These are phyloP conservation scores for Dicrostonyx torquatus DNA, from an alignment of 2,797 vertebrate genomes.

Conservation along the genomic window DNA sequence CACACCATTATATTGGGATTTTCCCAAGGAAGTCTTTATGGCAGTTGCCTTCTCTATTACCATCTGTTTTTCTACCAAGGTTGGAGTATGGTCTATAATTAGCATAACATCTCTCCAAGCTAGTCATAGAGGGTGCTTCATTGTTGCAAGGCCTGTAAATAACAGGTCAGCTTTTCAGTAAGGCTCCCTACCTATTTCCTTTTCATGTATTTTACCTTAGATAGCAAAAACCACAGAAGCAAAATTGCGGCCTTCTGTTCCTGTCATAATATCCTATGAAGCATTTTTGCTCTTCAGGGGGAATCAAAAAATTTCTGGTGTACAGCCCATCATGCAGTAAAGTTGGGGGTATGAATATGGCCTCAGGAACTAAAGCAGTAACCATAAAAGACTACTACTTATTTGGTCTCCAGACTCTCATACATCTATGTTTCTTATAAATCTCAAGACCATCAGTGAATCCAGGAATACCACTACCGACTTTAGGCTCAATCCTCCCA, in stretches of 20 bases:
- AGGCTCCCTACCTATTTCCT: no score
- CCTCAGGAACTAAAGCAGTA: background rate
- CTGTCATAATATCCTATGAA: background rate
- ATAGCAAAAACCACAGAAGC: background rate
- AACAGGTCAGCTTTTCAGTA: no score
- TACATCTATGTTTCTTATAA: background rate
- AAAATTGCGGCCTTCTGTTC: background rate
- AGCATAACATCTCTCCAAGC: no score
- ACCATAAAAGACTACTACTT: background rate
- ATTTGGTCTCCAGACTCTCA: background rate
- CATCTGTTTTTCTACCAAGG: no score
- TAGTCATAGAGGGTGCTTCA: no score
- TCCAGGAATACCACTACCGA: background rate
- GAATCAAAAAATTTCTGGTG: background rate
- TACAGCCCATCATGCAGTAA: background rate
- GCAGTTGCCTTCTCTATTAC: no score
- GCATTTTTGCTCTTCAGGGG: background rate
- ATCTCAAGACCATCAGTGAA: background rate
- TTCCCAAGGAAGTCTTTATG: no score
- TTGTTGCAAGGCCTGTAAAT: no score
- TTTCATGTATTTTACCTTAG: no score
- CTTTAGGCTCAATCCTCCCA: background rate
- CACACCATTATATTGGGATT: no score
- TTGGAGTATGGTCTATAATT: no score
- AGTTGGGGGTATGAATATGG: background rate